These are phyloP conservation scores for Drosophila busckii DNA, from an alignment of 1,140 invertebrate genomes.

Conservation along the genomic window DNA sequence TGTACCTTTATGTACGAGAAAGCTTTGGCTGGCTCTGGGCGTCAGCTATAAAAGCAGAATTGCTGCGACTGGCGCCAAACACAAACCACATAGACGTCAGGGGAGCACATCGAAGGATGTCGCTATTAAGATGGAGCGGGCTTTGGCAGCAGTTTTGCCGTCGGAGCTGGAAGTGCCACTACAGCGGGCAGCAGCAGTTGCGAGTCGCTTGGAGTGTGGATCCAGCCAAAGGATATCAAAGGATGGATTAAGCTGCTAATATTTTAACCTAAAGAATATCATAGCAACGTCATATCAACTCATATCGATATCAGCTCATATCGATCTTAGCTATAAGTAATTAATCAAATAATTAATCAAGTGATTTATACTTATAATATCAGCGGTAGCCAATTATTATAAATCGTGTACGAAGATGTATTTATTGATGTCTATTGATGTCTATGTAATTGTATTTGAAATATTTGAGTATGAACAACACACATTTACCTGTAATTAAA, in stretches of 20 bases:
- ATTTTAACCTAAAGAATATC: conserved; percentile 71
- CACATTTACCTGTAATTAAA: too few relatives aligned
- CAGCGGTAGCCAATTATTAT: conserved; percentile 1
- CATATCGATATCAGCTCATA: conserved; percentile 63
- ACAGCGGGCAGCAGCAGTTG: conserved; percentile 21
- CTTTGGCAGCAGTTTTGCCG: conserved; percentile 63
- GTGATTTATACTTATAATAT: conserved; percentile 46
- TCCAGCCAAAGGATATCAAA: conserved; percentile 36
- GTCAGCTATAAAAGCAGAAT: conserved; percentile 62
- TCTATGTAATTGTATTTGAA: too few relatives aligned
- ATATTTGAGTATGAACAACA: too few relatives aligned
- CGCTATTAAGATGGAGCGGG: conserved; percentile 53
- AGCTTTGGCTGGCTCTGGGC: conserved; percentile 47
- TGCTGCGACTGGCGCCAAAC: conserved; percentile 53
- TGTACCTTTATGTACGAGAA: conserved; percentile 16
- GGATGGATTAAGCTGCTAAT: conserved; percentile 41
- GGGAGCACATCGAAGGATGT: conserved; percentile 34
- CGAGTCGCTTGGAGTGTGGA: conserved; percentile 49
- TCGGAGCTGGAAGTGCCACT: conserved; percentile 33
- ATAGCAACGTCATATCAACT: conserved; percentile 76
- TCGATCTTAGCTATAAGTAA: conserved; percentile 49
- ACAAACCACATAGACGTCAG: conserved; percentile 55
- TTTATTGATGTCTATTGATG: too few relatives aligned
- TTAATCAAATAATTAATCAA: conserved; percentile 33
- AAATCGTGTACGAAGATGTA: too few relatives aligned